Evolutionary conservation across 2,888 invertebrate genomes (phyloP), one percentile per base, ranked within the genome.

Genomic region (Eupeodes luniger): DNA sequence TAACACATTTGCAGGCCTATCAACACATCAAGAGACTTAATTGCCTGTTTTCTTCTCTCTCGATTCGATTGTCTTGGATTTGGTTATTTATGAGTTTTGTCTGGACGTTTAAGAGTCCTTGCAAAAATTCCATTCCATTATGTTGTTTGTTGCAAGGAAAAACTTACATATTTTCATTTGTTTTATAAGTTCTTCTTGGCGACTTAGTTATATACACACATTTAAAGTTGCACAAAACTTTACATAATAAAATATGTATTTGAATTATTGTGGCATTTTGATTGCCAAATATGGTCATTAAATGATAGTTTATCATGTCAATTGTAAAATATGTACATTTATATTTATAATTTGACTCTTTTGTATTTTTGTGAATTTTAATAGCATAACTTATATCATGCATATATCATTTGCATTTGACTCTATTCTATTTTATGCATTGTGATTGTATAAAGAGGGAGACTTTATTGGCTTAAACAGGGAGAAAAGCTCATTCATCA

Each of bases 271-370:
- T 91, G 89, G 81, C 81, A 78, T 77, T 88, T 78, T 85, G 90
- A 74, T 90, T 93, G 93, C 93, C 93, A 93, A 93, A 91, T 92
- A 92, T 91, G 90, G 92, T 91, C 92, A 93, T 93, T 93, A 93
- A 93, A 93, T 91, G 91, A 91, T 89, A 90, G 91, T 93, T 91
- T 92, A 91, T 93, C 93, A 93, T 91, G 27, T 55, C 51, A 34
- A 57, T 79, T 57, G 75, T 66, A 11, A 67, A 53, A 59, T 67
- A 64, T 72, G 12, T 49, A 10, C 5, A 9, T 44, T 9, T 49
- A 34, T 61, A 5, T 66, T 59, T 2, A 27, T 3, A 36, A 69
- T 55, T 78, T 82, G 74, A 49, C 47, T 44, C 61, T 55, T 40
- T 59, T 44, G 49, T 44, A 9, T 69, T 57, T 40, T 14, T 70